Conservation (phyloP, 2,113 vertebrate genomes). For the Zosterops japonicus region DNA sequence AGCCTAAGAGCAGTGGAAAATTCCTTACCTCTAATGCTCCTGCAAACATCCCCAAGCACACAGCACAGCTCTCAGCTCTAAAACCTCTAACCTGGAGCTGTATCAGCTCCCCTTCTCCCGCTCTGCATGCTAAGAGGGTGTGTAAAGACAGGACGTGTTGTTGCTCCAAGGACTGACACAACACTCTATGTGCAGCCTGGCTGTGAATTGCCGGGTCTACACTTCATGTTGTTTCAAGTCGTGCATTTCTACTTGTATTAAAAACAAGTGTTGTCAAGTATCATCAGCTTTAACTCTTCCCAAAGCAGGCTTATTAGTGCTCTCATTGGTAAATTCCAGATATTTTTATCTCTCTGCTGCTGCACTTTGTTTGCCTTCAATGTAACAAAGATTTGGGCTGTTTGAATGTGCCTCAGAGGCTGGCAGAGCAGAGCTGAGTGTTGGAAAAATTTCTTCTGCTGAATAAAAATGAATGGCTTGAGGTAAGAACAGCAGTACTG, state of each 20-base stretch:
- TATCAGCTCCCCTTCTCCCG: not conserved
- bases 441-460: conserved; percentile 37
- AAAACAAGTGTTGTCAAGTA: conserved; percentile 28
- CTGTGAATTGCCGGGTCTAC: not conserved
- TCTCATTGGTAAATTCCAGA: conserved; percentile 38
- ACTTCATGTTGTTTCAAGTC: not conserved
- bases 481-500: conserved; percentile 32
- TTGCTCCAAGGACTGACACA: not conserved
- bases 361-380: conserved; percentile 19
- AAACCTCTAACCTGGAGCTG: conserved; percentile 47
- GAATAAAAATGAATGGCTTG: conserved; percentile 57
- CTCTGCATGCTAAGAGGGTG: conserved; percentile 14
- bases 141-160: not conserved
- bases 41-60: conserved; percentile 19
- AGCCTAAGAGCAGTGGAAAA: conserved; percentile 32
- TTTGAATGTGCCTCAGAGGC: conserved; percentile 43
- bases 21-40: conserved; percentile 38
- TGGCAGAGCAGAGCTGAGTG: conserved; percentile 20
- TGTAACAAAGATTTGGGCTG: conserved; percentile 40
- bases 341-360: conserved; percentile 57
- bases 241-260: not conserved
- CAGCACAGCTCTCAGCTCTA: conserved; percentile 13
- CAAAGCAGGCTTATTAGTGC: conserved; percentile 17
- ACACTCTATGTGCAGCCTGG: not conserved
- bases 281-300: conserved; percentile 42